These are phyloP conservation scores for Macrocentrus cingulum DNA, from an alignment of 1,140 invertebrate genomes.

Conservation along the genomic window DNA sequence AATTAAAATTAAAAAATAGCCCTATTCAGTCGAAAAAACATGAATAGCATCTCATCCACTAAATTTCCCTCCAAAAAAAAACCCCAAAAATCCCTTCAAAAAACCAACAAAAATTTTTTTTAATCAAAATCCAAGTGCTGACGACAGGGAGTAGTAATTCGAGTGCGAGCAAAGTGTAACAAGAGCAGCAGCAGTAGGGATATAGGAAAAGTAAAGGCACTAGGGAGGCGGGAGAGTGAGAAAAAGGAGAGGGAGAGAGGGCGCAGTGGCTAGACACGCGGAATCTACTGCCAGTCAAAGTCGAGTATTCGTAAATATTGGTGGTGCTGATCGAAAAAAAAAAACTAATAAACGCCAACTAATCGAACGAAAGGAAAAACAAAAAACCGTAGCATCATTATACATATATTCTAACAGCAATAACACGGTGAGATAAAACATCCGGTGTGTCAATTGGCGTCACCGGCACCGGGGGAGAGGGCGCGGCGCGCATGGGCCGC, in stretches of 20 bases:
- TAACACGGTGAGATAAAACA: too few relatives aligned
- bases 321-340: slow-evolving; percentile 4
- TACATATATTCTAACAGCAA: too few relatives aligned
- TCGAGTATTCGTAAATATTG: slow-evolving; percentile 19
- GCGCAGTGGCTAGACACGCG: slow-evolving; percentile 19
- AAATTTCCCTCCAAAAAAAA: too few relatives aligned
- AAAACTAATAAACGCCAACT: not conserved
- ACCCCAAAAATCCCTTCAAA: too few relatives aligned
- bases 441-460: not conserved
- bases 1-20: too few relatives aligned
- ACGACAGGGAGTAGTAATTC: too few relatives aligned
- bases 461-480: not conserved
- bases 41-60: too few relatives aligned
- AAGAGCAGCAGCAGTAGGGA: slow-evolving; percentile 11
- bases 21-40: too few relatives aligned
- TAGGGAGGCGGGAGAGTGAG: not conserved
- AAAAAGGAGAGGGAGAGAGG: slow-evolving; percentile 9
- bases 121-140: too few relatives aligned
- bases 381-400: too few relatives aligned
- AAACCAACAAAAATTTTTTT: too few relatives aligned
- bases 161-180: not conserved
- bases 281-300: slow-evolving; percentile 26
- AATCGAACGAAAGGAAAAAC: not conserved
- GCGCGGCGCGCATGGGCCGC: slow-evolving; percentile 16
- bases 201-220: slow-evolving; percentile 17